phyloP scores from a whole-genome alignment of 2,113 vertebrate species.

The Tragulus kanchil region DNA sequence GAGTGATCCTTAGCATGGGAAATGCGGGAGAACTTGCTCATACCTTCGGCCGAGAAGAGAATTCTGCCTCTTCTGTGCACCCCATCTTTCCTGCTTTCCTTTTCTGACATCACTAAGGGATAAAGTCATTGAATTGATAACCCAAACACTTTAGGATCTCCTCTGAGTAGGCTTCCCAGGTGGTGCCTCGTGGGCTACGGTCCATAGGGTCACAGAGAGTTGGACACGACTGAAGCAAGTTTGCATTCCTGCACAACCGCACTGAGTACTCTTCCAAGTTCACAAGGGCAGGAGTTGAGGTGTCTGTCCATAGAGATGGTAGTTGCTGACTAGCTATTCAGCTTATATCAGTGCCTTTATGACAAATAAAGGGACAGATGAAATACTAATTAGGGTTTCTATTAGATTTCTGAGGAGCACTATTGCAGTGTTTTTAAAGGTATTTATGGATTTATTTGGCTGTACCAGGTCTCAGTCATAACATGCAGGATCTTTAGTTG shows the following conservation, averaged over 20 bases:
- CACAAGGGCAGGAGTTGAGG: background rate
- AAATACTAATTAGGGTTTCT: background rate
- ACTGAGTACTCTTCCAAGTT: background rate
- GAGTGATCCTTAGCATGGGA: background rate
- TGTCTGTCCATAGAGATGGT: background rate
- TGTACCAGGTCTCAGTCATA: background rate
- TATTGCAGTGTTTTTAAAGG: background rate
- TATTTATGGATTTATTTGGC: background rate
- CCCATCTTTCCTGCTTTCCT: background rate
- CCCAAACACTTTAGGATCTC: background rate
- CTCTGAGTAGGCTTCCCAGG: background rate
- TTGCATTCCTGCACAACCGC: rapidly evolving
- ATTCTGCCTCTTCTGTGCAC: background rate
- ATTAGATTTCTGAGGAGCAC: background rate
- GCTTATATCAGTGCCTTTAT: background rate
- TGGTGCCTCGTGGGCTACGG: background rate
- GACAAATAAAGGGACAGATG: background rate
- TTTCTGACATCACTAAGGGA: background rate
- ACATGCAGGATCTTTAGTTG: background rate
- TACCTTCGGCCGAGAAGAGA: background rate
- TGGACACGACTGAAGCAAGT: background rate
- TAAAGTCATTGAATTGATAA: background rate
- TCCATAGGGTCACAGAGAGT: background rate
- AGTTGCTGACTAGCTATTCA: background rate
- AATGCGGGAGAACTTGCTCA: background rate